Evolutionary conservation across 2,797 vertebrate species (phyloP).

Genomic region (Podarcis lilfordi): DNA sequence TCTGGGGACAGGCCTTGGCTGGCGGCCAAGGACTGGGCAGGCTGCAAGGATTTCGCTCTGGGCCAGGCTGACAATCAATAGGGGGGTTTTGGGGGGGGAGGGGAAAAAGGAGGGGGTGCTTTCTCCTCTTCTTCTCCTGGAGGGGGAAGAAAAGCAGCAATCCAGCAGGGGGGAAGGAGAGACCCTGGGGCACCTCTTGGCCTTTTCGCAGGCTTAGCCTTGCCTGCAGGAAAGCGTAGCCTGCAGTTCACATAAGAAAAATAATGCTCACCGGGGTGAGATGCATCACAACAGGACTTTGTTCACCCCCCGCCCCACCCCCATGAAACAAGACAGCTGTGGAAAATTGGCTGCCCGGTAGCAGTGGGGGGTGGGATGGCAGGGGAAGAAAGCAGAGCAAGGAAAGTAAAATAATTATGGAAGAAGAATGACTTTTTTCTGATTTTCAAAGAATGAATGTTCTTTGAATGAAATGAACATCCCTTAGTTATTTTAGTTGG

Average conservation of each 20-base stretch:
- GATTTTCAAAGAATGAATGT: no score
- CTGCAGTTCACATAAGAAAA: not conserved
- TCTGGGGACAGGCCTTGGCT: slow-evolving; percentile 50
- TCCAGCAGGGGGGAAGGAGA: not conserved
- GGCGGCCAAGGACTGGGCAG: slow-evolving; percentile 32
- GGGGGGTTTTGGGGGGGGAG: no score
- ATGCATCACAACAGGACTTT: not conserved
- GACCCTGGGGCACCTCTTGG: slow-evolving; percentile 12
- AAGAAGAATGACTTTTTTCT: no score
- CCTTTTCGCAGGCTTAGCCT: slow-evolving; percentile 28
- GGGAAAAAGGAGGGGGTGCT: not conserved
- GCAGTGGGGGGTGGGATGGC: not conserved
- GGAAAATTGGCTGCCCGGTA: slow-evolving; percentile 18
- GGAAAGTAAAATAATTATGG: no score
- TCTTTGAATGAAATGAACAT: no score
- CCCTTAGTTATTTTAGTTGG: no score
- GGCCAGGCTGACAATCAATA: slow-evolving; percentile 25
- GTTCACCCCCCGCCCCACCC: not conserved
- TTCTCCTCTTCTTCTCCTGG: slow-evolving; percentile 18
- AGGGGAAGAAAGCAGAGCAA: not conserved
- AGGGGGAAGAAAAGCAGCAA: slow-evolving; percentile 14
- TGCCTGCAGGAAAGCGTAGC: slow-evolving; percentile 46
- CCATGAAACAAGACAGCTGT: slow-evolving; percentile 10
- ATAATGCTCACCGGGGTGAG: not conserved
- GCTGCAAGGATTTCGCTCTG: slow-evolving; percentile 31